Base-by-base conservation (phyloP, 2,888 invertebrate species). In the Acleris emargana region DNA sequence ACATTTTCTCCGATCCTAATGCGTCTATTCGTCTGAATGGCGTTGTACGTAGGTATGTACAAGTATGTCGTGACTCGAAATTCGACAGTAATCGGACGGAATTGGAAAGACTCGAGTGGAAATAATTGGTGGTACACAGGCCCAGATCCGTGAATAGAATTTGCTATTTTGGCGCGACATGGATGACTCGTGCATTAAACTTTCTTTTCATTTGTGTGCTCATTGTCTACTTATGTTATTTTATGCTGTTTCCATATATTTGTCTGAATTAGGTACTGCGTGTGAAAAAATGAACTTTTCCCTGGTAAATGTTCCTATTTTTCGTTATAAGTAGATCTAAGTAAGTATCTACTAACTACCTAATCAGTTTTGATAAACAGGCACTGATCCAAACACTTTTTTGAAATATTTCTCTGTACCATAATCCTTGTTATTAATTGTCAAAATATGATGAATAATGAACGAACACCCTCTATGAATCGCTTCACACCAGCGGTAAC, bases 401-500 rank as follows among this genome's bases (percentile, higher is more conserved):
- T 28, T 32, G 17, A 45, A 45, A 45, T 17, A 45, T 45, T 45
- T 45, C 2, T 0, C 6, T 45, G 17, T 1, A 6, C n/a, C 20
- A 7, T 7, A 49, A 18, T 20, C 17, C 17, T 17, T 11, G 49
- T 18, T 49, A 20, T 49, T 20, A 43, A 45, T 57, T 57, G 20
- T 25, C 43, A 13, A 28, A 43, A 52, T 20, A 20, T n/a, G 13
- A 54, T 54, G 32, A 54, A 50, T 60, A 54, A 51, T 38, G 17
- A 60, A 38, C 52, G 17, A 60, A 38, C 52, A 63, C 50, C 49
- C 52, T 17, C 22, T 18, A 25, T 69, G 68, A 66, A 70, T 70
- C 66, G 68, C 61, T 74, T 73, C 67, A 69, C 73, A 73, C 71
- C 71, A 67, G 72, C 69, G 62, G 62, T 71, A 70, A 70, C 71